Evolutionary conservation across 2,797 vertebrate genomes (phyloP), one percentile per base, ranked within the genome.

Genomic region (Acanthis flammea): DNA sequence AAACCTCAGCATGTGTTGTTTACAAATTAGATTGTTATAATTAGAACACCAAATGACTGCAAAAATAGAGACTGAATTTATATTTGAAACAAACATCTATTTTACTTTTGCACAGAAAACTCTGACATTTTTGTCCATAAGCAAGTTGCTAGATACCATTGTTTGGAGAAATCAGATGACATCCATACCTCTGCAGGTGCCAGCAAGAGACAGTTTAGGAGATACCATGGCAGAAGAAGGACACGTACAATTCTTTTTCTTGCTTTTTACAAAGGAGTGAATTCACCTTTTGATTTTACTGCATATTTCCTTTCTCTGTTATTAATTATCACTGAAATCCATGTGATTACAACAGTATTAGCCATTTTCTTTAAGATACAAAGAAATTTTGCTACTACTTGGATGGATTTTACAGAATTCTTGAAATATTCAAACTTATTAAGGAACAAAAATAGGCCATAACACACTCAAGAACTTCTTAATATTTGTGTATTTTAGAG

Each of bases 11-110:
- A 96, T 97, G 93, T 95, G 94, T 95, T 98, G 90, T 97, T 98
- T 98, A 97, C 90, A 92, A 97, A 96, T 97, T 95, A 97, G 94
- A 91, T 66, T 94, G 90, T 94, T 96, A 95, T 97, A 97, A 97
- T 97, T 98, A 97, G 95, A 97, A 95, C 73, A 91, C 8, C 83
- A 63, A 95, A 90, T 79, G 60, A 96, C 65, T 95, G 94, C 72
- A 96, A 95, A 95, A 97, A 96, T 88, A 92, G 94, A 88, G 86
- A 75, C 31, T 72, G 44, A 61, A 91, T 96, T 94, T 95, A 96
- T 92, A 92, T 96, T 86, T 77, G 88, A 96, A 92, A 73, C 25
- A 92, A 93, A 76, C 48, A 62, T 75, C 73, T 91, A 86, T 87
- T 97, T 96, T 87, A 83, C 70, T 91, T 96, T 70, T 92, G 65